These are phyloP conservation scores for Ceuthmochares aereus DNA, from an alignment of 2,113 vertebrate genomes.

Conservation along the genomic window DNA sequence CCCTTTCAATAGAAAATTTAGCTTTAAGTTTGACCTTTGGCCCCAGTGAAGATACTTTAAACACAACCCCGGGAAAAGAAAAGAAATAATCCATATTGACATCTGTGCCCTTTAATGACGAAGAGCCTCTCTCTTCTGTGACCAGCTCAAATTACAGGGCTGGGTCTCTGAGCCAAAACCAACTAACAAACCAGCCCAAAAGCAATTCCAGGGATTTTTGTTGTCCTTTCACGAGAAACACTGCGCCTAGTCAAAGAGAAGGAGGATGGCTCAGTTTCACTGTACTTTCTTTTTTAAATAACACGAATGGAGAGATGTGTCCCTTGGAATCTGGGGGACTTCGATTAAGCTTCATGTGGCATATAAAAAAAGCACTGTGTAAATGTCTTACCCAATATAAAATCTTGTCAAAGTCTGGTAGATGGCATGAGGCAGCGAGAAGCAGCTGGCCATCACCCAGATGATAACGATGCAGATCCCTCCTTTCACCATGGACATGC, in stretches of 20 bases:
- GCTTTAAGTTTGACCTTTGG: background rate
- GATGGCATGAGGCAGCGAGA: constrained; percentile 82
- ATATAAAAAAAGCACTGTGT: background rate
- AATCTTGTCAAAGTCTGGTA: constrained; percentile 81
- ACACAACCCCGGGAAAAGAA: background rate
- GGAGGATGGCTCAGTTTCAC: background rate
- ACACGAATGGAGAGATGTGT: background rate
- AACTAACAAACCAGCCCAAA: background rate
- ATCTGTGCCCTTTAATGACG: accelerated
- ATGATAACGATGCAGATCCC: constrained; percentile 79
- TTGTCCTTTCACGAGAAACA: background rate
- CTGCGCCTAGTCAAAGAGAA: accelerated
- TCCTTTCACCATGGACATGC: constrained; percentile 79
- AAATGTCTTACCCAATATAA: constrained; percentile 75
- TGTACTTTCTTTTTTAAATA: background rate
- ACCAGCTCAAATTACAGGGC: background rate
- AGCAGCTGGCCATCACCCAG: constrained; percentile 83
- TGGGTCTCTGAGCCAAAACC: background rate
- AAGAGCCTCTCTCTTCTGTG: background rate
- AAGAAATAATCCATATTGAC: background rate
- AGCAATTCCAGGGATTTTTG: background rate
- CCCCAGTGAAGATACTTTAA: background rate
- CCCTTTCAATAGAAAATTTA: background rate
- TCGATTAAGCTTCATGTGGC: background rate
- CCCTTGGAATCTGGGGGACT: background rate